These are phyloP conservation scores for Clarias batrachus DNA, from an alignment of 2,113 vertebrate species.

Conservation along the genomic window DNA sequence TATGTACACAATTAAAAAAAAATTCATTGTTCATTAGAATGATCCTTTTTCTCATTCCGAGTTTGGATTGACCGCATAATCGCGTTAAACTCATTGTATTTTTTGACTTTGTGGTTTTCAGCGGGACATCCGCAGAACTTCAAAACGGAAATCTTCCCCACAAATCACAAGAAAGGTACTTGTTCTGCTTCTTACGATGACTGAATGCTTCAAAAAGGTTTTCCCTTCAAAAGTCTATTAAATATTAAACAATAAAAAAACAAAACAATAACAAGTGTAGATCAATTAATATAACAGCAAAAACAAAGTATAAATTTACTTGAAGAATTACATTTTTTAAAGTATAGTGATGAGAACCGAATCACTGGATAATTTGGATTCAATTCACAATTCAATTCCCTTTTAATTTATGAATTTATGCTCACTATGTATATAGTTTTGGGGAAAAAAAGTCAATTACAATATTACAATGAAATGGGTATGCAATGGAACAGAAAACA, in stretches of 20 bases:
- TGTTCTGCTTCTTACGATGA: constrained; percentile 41
- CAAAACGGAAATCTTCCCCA: constrained; percentile 82
- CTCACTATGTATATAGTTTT: not conserved
- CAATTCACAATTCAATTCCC: not conserved
- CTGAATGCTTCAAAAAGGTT: not conserved
- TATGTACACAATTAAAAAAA: not conserved
- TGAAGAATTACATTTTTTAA: not conserved
- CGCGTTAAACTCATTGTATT: constrained; percentile 44
- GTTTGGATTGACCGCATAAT: not conserved
- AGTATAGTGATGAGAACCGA: not conserved
- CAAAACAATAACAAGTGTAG: not conserved
- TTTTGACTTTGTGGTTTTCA: constrained; percentile 65
- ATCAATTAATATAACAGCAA: not conserved
- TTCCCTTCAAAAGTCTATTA: not conserved
- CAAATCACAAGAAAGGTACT: constrained; percentile 83
- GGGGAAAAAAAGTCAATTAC: not conserved
- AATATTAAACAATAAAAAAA: not conserved
- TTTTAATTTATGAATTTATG: not conserved
- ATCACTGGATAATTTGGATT: not conserved
- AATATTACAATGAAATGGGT: not conserved
- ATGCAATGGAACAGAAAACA: not conserved
- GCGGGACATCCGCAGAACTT: constrained; percentile 83
- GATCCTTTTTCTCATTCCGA: not conserved
- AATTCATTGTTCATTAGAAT: not conserved
- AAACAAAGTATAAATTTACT: not conserved